Evolutionary conservation across 2,888 invertebrate species (phyloP).

Genomic region (Drosophila barbarae): DNA sequence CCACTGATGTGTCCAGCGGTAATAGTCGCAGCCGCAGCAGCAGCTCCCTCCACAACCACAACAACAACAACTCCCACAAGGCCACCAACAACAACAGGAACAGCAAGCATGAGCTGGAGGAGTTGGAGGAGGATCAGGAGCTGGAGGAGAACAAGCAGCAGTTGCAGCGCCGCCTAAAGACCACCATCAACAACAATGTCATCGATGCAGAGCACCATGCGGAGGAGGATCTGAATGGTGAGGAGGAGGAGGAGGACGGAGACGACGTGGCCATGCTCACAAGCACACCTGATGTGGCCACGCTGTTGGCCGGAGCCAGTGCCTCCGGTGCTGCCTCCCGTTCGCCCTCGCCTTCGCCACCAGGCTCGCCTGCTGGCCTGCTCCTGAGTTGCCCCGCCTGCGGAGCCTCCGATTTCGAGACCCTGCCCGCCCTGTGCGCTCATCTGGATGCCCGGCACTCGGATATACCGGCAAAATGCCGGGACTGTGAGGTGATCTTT

Average conservation of each 20-base stretch:
- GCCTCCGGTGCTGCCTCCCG: constrained; percentile 24
- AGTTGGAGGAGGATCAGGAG: constrained; percentile 69
- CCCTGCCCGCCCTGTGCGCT: constrained; percentile 82
- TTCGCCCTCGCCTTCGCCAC: constrained; percentile 21
- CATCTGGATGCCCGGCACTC: constrained; percentile 86
- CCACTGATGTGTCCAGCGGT: constrained; percentile 80
- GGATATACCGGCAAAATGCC: constrained; percentile 85
- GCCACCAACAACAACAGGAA: constrained; percentile 67
- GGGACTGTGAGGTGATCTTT: constrained; percentile 86
- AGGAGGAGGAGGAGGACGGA: constrained; percentile 10
- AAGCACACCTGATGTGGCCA: constrained; percentile 65
- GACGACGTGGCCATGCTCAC: constrained; percentile 52
- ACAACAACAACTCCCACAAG: constrained; percentile 76
- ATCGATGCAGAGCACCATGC: constrained; percentile 36
- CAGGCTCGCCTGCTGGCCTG: constrained; percentile 13
- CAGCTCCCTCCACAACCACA: constrained; percentile 78
- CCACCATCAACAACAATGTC: constrained; percentile 76
- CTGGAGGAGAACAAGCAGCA: constrained; percentile 65
- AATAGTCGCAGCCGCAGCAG: constrained; percentile 76
- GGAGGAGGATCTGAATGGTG: background rate
- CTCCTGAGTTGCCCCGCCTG: constrained; percentile 83
- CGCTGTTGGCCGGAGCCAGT: constrained; percentile 50
- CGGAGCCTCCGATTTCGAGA: constrained; percentile 83
- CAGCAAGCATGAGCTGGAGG: constrained; percentile 64
- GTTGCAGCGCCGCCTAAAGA: constrained; percentile 72